Evolutionary conservation across 2,113 vertebrate species (phyloP), one percentile per base, ranked within the genome.

Genomic region (Phylloscopus trochilus): DNA sequence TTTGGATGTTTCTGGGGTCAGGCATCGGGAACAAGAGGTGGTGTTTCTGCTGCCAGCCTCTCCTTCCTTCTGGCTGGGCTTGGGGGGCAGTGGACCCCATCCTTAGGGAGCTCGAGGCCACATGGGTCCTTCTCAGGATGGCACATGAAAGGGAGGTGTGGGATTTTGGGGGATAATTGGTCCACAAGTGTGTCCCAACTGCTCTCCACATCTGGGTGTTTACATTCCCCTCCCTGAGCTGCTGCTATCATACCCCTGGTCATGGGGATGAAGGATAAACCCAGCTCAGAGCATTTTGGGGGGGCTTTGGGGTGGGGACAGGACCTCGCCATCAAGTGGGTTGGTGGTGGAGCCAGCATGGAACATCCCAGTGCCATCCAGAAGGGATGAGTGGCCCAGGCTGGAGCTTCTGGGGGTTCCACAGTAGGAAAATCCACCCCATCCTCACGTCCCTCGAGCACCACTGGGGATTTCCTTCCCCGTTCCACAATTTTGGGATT

Each of bases 11-110:
- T 58, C 33, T 30, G 58, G 56, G 49, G 58, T 33, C 16, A 13
- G 56, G 12, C 4, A 73, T 24, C 3, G 33, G 55, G 55, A 77
- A 46, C 4, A 24, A 49, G 75, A 16, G 15, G 23, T 6, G 15
- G 7, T 44, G 23, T 24, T 33, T 33, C 59, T 73, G 18, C 59
- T 69, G 55, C 7, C 2, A 10, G 15, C 21, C 7, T 56, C 63
- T 64, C 27, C 12, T 76, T 77, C 27, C 49, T 76, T 75, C 76
- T 83, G 21, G 3, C 66, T 15, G 19, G 31, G 24, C 43, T 63
- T 55, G 44, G 49, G 44, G 62, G 33, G 7, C 2, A 9, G 20
- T 0, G 1, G 30, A 35, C 0, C 16, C 24, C 21, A 28, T 52
- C 33, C 24, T 12, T 5, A 4, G 35, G 55, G 39, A 64, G 44